A percentile compares a stretch with the other conserved stretches of the same genome.
These are phyloP conservation scores for Nettapus auritus DNA, from an alignment of 2,113 vertebrate genomes.

Conservation along the genomic window DNA sequence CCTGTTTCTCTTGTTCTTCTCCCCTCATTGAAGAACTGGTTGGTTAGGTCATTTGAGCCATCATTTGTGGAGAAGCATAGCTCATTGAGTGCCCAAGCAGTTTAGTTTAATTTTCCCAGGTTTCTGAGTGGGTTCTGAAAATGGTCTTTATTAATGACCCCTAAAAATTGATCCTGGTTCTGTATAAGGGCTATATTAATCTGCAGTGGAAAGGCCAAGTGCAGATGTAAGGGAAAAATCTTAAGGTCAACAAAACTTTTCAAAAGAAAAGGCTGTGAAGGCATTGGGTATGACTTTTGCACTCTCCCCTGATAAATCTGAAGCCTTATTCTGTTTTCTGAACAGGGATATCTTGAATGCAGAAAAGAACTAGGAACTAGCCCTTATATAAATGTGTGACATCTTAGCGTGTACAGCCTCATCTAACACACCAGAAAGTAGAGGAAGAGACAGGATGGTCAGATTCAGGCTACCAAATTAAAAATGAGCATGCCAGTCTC, in stretches of 20 bases:
- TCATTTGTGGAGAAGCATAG: constrained; percentile 10
- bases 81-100: constrained; percentile 19
- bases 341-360: background rate
- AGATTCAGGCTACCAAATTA: background rate
- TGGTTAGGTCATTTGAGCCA: constrained; percentile 10
- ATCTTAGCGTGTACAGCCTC: background rate
- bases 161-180: constrained; percentile 10
- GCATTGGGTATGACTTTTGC: background rate
- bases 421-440: background rate
- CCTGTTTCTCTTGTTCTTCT: background rate
- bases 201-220: background rate
- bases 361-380: background rate
- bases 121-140: constrained; percentile 27
- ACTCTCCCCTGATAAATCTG: background rate
- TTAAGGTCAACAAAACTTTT: background rate
- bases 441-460: background rate
- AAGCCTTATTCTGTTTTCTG: background rate
- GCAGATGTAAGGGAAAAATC: background rate
- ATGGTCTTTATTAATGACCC: constrained; percentile 22
- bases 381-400: background rate
- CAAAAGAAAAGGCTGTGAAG: background rate
- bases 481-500: background rate
- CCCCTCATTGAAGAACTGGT: background rate
- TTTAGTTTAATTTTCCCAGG: constrained; percentile 35
- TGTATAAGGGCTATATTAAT: background rate